phyloP scores from a whole-genome alignment of 2,113 vertebrate species.

The Himantopus leucocephalus region DNA sequence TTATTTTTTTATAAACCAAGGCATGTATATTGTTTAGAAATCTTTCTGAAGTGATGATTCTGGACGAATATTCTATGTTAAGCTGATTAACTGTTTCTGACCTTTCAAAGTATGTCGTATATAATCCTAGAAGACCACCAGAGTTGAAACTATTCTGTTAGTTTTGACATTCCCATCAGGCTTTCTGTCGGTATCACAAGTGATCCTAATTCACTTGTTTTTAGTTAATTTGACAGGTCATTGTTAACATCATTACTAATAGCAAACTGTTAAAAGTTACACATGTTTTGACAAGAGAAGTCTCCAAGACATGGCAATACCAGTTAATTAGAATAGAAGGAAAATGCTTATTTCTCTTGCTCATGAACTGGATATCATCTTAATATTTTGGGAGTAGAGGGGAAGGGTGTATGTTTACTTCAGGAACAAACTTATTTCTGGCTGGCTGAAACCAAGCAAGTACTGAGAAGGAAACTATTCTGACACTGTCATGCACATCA shows the following conservation, averaged over 20 bases:
- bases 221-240: slow-evolving; percentile 69
- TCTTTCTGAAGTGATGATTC: slow-evolving; percentile 45
- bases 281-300: slow-evolving; percentile 48
- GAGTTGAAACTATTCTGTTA: slow-evolving; percentile 66
- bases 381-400: neutral
- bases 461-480: neutral
- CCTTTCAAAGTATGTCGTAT: slow-evolving; percentile 48
- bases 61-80: slow-evolving; percentile 39
- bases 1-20: neutral
- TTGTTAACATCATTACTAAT: slow-evolving; percentile 58
- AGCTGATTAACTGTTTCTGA: slow-evolving; percentile 68
- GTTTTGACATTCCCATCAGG: slow-evolving; percentile 63
- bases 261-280: slow-evolving; percentile 52
- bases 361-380: neutral
- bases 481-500: neutral
- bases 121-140: slow-evolving; percentile 66
- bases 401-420: neutral
- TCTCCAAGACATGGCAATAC: slow-evolving; percentile 14
- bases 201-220: slow-evolving; percentile 49
- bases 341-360: slow-evolving; percentile 1
- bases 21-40: slow-evolving; percentile 38
- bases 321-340: slow-evolving; percentile 6
- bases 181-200: slow-evolving; percentile 57
- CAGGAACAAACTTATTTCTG: neutral
- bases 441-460: neutral